Conservation (phyloP, 2,797 vertebrate species). For the Galago senegalensis region DNA sequence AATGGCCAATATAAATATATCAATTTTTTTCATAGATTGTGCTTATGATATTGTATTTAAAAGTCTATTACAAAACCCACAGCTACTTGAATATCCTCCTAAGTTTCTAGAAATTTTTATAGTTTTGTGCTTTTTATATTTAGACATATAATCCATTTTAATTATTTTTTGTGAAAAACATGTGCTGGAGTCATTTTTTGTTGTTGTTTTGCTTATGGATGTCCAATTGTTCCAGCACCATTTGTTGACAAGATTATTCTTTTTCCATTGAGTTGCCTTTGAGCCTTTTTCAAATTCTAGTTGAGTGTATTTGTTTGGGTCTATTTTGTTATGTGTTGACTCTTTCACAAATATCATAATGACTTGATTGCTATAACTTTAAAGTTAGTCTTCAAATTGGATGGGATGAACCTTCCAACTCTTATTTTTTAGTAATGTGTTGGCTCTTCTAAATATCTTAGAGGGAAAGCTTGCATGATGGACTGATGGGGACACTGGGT, state of each 20-base stretch:
- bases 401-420: not conserved
- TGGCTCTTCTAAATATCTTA: not conserved
- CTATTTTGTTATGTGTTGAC: not conserved
- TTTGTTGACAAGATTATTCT: slow-evolving; percentile 11
- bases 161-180: not conserved
- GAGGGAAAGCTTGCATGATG: not conserved
- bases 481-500: not conserved
- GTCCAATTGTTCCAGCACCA: not conserved
- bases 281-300: not conserved
- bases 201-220: not conserved
- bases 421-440: not conserved
- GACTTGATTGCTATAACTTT: not conserved
- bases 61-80: not conserved
- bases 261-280: slow-evolving; percentile 18
- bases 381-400: not conserved
- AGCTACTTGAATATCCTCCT: not conserved
- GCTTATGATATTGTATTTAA: not conserved
- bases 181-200: not conserved
- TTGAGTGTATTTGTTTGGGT: not conserved
- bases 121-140: not conserved
- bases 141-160: not conserved
- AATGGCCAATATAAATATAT: not conserved
- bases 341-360: not conserved
- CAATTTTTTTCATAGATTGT: not conserved
- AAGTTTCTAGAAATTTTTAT: not conserved